These are phyloP conservation scores for Heliconius cydno DNA, from an alignment of 2,888 invertebrate species.

Conservation along the genomic window DNA sequence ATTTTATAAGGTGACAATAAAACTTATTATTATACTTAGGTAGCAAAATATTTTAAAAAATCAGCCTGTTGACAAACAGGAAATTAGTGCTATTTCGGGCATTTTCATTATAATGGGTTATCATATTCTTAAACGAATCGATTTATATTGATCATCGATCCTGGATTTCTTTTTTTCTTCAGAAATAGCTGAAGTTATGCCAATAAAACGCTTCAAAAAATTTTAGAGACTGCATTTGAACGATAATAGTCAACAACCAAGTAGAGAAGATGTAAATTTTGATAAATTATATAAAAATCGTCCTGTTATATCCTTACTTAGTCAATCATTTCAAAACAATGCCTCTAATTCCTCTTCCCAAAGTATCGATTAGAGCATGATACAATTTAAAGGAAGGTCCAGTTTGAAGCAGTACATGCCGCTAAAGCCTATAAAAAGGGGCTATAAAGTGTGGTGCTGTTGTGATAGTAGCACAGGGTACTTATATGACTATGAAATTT, in stretches of 20 bases:
- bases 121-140: neutral
- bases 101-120: neutral
- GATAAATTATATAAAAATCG: conserved; percentile 8
- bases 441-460: conserved; percentile 51
- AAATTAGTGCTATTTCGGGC: too few species aligned
- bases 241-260: too few species aligned
- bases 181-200: conserved; percentile 50
- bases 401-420: conserved; percentile 52
- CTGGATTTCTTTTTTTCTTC: neutral
- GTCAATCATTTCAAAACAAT: conserved; percentile 35
- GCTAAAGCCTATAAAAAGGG: conserved; percentile 51
- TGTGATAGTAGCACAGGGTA: conserved; percentile 38
- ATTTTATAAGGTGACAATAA: too few species aligned
- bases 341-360: conserved; percentile 22
- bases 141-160: neutral
- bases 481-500: too few species aligned
- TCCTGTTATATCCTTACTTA: conserved; percentile 1
- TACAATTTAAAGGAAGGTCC: conserved; percentile 50
- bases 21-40: conserved; percentile 42
- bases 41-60: conserved; percentile 23
- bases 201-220: conserved; percentile 28
- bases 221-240: neutral
- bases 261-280: neutral
- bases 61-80: too few species aligned
- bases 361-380: conserved; percentile 23